Base-by-base conservation (phyloP, 2,888 invertebrate genomes). In the Drosophila mercatorum region DNA sequence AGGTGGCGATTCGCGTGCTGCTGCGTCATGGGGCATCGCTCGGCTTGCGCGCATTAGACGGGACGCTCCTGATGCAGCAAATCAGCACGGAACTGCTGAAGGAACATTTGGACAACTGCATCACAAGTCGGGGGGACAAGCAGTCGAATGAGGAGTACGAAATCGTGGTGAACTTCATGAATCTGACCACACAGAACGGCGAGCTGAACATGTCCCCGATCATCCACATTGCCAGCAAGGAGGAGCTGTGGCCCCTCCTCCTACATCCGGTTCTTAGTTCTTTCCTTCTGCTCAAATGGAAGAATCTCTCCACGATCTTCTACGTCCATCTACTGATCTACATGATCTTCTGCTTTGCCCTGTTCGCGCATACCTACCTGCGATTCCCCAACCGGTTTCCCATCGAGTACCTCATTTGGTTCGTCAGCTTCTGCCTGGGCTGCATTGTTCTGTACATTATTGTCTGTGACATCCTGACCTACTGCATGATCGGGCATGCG, bases 201-300 rank as follows among this genome's bases (percentile, higher is more conserved):
- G 94, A 94, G 8, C 94, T 95, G 38, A 97, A 97, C 94, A 96
- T 96, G 82, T 95, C 96, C 72, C 95, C 96, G n/a, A 94, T 97
- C 52, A 93, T 94, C 12, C 96, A 95, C 81, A 95, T 97, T 93
- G 95, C 96, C 58, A 93, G 94, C 79, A 94, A 95, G 55, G 94
- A 94, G 69, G 95, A 95, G 68, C 93, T 96, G 60, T 94, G 95
- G 47, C 94, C 95, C 64, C 93, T 97, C 34, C 91, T 97, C 14
- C 95, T 95, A 80, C 97, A 97, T 93, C 97, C 97, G 2, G 94
- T 97, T 2, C 94, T 97, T 43, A 95, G 96, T 2, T 96, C 96
- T 80, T 97, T 97, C 84, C 92, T 97, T 4, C 95, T 95, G 81
- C 93, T 97, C 68, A 97, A 97, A 91, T 97, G 97, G 96, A 95